Conservation (phyloP, 2,888 invertebrate genomes). For the Ochropleura plecta region DNA sequence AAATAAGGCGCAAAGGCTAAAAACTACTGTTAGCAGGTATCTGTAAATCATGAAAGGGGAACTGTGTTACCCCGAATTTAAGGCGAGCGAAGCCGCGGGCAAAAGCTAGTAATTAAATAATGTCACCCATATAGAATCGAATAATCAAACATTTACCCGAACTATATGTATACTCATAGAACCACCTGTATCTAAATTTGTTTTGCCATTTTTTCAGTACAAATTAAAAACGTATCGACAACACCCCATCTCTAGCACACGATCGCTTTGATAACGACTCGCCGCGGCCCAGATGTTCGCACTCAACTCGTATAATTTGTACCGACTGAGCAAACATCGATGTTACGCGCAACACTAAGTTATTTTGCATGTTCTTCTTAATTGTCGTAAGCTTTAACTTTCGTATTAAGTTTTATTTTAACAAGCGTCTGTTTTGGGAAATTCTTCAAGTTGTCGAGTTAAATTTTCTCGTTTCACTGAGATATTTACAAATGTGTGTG, state of each 20-base stretch:
- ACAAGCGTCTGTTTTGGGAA: constrained; percentile 3
- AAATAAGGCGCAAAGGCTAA: too few species aligned
- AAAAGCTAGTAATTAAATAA: too few species aligned
- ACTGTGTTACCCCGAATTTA: too few species aligned
- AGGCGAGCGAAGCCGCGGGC: too few species aligned
- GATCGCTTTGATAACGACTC: constrained; percentile 66
- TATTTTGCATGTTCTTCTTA: constrained; percentile 42
- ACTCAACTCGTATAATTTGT: constrained; percentile 70
- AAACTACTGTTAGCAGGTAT: too few species aligned
- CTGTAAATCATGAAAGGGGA: too few species aligned
- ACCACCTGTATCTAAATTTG: too few species aligned
- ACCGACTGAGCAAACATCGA: constrained; percentile 62
- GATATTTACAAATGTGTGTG: neutral
- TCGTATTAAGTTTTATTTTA: constrained; percentile 43
- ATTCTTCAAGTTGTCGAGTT: neutral
- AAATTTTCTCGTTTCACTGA: constrained; percentile 17
- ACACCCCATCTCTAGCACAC: constrained; percentile 47
- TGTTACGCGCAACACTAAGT: constrained; percentile 49
- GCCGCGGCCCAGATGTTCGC: constrained; percentile 71
- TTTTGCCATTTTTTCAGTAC: neutral
- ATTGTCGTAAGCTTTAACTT: constrained; percentile 30
- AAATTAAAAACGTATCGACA: constrained; percentile 33
- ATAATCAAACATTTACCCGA: too few species aligned
- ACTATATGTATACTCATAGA: too few species aligned
- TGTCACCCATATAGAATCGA: too few species aligned